Percentiles rank a stretch among this genome's conserved stretches.
Conservation (phyloP, 1,140 invertebrate species). For the Tetramorium alpestre region DNA sequence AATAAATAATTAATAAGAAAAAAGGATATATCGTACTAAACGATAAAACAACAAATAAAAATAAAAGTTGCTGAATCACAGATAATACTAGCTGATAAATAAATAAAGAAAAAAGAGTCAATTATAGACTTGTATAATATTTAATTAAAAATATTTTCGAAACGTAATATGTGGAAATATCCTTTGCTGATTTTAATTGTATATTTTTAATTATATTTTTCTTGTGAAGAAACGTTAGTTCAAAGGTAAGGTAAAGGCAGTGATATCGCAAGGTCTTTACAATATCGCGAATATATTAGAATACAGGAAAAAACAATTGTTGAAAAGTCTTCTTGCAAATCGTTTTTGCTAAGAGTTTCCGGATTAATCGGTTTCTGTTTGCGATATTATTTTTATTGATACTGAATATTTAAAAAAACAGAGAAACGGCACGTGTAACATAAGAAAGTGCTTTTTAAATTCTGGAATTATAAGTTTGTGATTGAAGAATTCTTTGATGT, state of each 20-base stretch:
- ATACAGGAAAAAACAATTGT: background rate
- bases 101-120: background rate
- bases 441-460: background rate
- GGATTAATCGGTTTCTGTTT: slow-evolving; percentile 1
- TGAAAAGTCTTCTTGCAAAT: slow-evolving; percentile 17
- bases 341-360: background rate
- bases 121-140: background rate
- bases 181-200: background rate
- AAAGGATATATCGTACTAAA: background rate
- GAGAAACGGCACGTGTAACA: background rate
- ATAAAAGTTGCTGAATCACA: background rate
- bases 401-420: background rate
- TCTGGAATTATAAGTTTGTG: background rate
- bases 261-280: slow-evolving; percentile 9
- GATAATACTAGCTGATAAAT: slow-evolving; percentile 2
- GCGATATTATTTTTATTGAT: background rate
- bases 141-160: slow-evolving; percentile 5
- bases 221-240: background rate
- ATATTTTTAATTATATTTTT: too few species aligned
- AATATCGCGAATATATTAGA: slow-evolving; percentile 1
- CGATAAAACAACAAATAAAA: background rate
- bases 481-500: background rate
- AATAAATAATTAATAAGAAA: background rate
- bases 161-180: background rate
- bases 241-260: background rate